A percentile compares a stretch with the other conserved stretches of the same genome.
Conservation (phyloP, 2,888 invertebrate species). For the Drosophila falleni region DNA sequence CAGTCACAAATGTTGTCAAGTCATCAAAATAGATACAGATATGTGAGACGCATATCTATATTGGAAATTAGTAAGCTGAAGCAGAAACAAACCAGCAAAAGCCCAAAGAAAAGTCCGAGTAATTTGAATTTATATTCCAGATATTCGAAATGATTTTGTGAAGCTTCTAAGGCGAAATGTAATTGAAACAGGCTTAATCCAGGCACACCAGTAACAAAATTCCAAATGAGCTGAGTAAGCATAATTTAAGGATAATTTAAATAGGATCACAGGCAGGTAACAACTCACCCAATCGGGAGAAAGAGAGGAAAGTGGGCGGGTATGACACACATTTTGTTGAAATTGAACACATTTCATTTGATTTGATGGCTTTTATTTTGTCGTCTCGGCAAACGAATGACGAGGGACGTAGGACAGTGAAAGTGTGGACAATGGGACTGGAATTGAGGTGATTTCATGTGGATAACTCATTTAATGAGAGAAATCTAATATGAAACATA, state of each 20-base stretch:
- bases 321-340: slow-evolving; percentile 29
- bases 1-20: background rate
- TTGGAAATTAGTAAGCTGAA: slow-evolving; percentile 9
- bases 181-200: slow-evolving; percentile 57
- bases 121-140: slow-evolving; percentile 40
- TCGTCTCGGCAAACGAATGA: slow-evolving; percentile 16
- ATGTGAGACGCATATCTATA: background rate
- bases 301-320: background rate
- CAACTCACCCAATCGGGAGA: background rate
- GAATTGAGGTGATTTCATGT: slow-evolving; percentile 51
- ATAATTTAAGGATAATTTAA: slow-evolving; percentile 67
- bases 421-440: background rate
- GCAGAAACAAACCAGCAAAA: background rate
- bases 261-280: slow-evolving; percentile 40
- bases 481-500: slow-evolving; percentile 64
- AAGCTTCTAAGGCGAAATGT: slow-evolving; percentile 27
- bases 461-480: slow-evolving; percentile 76
- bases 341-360: slow-evolving; percentile 64
- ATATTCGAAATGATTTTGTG: slow-evolving; percentile 13
- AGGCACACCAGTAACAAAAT: slow-evolving; percentile 22
- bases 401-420: background rate
- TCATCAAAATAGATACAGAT: slow-evolving; percentile 8
- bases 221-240: slow-evolving; percentile 62
- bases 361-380: slow-evolving; percentile 64
- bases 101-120: background rate